Percentiles rank a stretch among this genome's conserved stretches.
Conservation (phyloP, 92 coral and sea anemone genomes). For the Nematostella vectensis region DNA sequence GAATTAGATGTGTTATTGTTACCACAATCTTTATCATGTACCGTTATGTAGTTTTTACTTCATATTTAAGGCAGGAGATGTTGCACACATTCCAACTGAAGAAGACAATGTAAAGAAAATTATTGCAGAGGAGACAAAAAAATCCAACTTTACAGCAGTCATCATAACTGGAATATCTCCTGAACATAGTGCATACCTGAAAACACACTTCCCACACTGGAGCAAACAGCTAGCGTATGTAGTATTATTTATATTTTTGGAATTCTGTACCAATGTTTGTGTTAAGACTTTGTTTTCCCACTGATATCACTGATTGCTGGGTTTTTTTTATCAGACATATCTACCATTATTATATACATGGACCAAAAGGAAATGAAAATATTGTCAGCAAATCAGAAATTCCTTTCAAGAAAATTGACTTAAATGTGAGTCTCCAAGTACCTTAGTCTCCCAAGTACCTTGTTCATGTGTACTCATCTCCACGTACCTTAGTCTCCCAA, state of each 20-base stretch:
- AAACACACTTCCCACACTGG: slow-evolving; percentile 84
- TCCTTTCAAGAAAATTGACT: slow-evolving; percentile 80
- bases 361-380: slow-evolving; percentile 90
- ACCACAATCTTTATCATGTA: no score
- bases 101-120: slow-evolving; percentile 80
- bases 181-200: slow-evolving; percentile 63
- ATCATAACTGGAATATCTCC: slow-evolving; percentile 74
- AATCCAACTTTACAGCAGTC: slow-evolving; percentile 72
- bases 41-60: no score
- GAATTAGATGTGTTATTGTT: no score
- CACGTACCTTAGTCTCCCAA: no score
- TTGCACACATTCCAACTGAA: slow-evolving; percentile 55
- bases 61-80: slow-evolving; percentile 87
- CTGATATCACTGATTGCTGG: not conserved
- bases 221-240: slow-evolving; percentile 95
- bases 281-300: not conserved
- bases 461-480: no score
- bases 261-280: not conserved
- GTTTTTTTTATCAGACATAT: slow-evolving; percentile 52
- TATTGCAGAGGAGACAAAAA: slow-evolving; percentile 55
- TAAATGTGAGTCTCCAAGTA: slow-evolving; percentile 59
- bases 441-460: no score
- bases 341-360: slow-evolving; percentile 95
- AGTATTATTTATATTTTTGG: not conserved
- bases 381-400: slow-evolving; percentile 40